Percentiles rank a stretch among this genome's conserved stretches.
These are phyloP conservation scores for Lithobates pipiens DNA, from an alignment of 2,797 vertebrate species.

Conservation along the genomic window DNA sequence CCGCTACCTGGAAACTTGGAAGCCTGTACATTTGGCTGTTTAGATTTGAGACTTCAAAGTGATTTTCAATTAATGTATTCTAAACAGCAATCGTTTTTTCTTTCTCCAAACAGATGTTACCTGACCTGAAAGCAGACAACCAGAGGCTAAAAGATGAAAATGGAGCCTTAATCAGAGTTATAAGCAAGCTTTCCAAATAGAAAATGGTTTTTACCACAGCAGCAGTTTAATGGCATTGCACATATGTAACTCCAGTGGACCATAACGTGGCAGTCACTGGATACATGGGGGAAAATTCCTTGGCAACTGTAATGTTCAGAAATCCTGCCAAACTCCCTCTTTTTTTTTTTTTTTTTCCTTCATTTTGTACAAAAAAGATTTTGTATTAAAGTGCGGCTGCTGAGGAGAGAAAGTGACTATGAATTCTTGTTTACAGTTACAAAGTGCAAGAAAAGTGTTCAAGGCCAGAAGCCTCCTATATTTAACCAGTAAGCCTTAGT, in stretches of 20 bases:
- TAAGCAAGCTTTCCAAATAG: slow-evolving; percentile 99
- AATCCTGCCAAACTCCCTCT: slow-evolving; percentile 83
- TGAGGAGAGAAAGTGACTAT: slow-evolving; percentile 86
- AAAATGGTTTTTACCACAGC: slow-evolving; percentile 73
- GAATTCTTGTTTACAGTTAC: slow-evolving; percentile 91
- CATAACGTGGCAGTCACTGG: slow-evolving; percentile 76
- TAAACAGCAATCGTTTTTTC: slow-evolving; percentile 43
- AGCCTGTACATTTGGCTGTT: background rate
- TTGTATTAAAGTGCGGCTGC: slow-evolving; percentile 84
- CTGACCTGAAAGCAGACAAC: slow-evolving; percentile 99
- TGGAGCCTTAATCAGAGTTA: slow-evolving; percentile 98
- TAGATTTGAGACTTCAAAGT: background rate
- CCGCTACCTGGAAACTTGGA: background rate
- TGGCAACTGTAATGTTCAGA: slow-evolving; percentile 76
- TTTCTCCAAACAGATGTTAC: slow-evolving; percentile 87
- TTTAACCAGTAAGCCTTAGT: slow-evolving; percentile 99
- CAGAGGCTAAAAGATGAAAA: slow-evolving; percentile 99
- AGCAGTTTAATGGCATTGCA: slow-evolving; percentile 89
- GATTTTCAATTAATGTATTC: background rate
- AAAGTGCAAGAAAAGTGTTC: slow-evolving; percentile 83
- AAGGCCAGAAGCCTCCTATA: slow-evolving; percentile 90
- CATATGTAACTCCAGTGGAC: slow-evolving; percentile 85
- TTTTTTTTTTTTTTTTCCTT: slow-evolving; percentile 73
- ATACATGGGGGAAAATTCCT: slow-evolving; percentile 72
- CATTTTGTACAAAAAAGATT: slow-evolving; percentile 78